Conservation (phyloP, 2,888 invertebrate species). For the Himalopsyche kuldschensis region DNA sequence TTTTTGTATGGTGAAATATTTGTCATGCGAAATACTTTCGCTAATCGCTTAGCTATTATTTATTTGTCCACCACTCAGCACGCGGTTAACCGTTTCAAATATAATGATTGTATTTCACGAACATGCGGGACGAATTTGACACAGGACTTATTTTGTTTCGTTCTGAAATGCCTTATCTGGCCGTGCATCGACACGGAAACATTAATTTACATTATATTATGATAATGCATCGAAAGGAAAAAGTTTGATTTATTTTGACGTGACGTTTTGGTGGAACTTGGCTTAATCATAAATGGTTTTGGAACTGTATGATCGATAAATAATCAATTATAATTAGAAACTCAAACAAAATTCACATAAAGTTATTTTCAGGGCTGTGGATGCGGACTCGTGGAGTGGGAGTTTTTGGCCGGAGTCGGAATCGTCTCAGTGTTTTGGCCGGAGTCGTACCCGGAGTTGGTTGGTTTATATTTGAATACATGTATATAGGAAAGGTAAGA, state of each 20-base stretch:
- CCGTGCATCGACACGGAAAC: conserved; percentile 14
- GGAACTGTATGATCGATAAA: no score
- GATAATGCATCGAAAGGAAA: conserved; percentile 11
- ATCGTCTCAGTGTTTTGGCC: no score
- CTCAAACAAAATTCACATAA: no score
- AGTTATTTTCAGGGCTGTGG: no score
- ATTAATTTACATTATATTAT: conserved; percentile 14
- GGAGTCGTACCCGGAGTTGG: no score
- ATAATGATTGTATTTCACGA: conserved; percentile 18
- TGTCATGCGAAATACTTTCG: not conserved
- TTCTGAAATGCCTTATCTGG: not conserved
- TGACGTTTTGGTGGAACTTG: not conserved
- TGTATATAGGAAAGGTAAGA: no score
- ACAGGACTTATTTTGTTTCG: conserved; percentile 18
- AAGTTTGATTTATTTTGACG: conserved; percentile 17
- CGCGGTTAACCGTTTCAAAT: not conserved
- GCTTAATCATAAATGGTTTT: not conserved
- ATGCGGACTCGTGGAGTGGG: no score
- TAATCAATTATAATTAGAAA: no score
- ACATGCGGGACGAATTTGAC: conserved; percentile 27
- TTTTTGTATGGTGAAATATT: not conserved
- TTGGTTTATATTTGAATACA: no score
- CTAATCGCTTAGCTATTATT: not conserved
- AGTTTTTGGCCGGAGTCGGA: no score
- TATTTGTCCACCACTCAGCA: not conserved